Evolutionary conservation across 1,140 invertebrate species (phyloP).

Genomic region (Camponotus pennsylvanicus): DNA sequence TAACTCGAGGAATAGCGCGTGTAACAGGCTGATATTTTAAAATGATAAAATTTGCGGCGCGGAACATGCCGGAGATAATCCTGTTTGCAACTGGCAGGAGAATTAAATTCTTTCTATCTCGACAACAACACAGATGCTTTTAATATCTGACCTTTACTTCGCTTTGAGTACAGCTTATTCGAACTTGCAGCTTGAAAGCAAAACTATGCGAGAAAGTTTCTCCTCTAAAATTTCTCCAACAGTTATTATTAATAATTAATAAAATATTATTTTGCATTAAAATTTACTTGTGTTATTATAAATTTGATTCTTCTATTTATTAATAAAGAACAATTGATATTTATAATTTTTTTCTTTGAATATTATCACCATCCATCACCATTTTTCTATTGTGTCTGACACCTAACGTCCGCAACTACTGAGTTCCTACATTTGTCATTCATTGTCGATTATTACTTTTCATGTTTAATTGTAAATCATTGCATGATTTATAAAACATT

Average conservation of each 20-base stretch:
- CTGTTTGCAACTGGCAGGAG: not conserved
- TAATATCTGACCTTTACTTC: constrained; percentile 41
- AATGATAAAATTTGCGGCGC: not conserved
- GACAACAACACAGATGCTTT: constrained; percentile 29
- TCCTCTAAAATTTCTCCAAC: not conserved
- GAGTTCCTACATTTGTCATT: not conserved
- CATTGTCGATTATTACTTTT: constrained; percentile 6
- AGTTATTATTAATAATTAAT: not conserved
- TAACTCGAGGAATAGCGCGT: not conserved
- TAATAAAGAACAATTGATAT: not conserved
- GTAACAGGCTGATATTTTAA: constrained; percentile 25
- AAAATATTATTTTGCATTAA: not conserved
- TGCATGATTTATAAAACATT: not conserved
- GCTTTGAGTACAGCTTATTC: constrained; percentile 9
- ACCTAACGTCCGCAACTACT: not conserved
- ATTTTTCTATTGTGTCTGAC: not conserved
- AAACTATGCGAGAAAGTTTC: not conserved
- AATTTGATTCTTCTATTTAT: not conserved
- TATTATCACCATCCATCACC: not conserved
- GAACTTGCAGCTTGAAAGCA: not conserved
- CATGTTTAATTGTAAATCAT: not conserved
- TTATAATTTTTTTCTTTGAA: not conserved
- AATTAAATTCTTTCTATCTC: constrained; percentile 42
- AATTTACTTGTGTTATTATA: not conserved
- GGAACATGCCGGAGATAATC: constrained; percentile 25